phyloP scores from a whole-genome alignment of 2,113 vertebrate genomes.

The Perca flavescens region DNA sequence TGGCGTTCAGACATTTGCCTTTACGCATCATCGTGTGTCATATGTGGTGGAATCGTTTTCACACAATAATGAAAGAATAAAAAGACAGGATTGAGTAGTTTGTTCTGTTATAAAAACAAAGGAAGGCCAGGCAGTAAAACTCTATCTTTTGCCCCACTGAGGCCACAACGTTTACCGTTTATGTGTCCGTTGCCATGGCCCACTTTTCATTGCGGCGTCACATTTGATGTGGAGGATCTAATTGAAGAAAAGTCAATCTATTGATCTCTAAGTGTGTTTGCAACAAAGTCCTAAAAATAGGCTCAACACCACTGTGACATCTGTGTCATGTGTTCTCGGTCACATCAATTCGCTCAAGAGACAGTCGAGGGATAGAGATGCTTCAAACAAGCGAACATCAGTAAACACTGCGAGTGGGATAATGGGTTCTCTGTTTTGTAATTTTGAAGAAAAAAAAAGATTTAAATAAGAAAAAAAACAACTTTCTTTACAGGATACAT shows the following conservation, averaged over 20 bases:
- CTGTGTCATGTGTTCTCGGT: constrained; percentile 51
- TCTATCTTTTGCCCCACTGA: constrained; percentile 67
- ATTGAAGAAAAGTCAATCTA: constrained; percentile 87
- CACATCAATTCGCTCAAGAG: constrained; percentile 38
- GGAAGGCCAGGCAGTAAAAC: constrained; percentile 72
- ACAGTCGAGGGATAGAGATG: constrained; percentile 2
- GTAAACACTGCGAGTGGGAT: neutral
- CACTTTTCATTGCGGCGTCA: constrained; percentile 81
- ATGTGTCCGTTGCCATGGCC: constrained; percentile 84
- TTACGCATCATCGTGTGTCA: neutral
- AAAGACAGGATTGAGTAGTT: constrained; percentile 29
- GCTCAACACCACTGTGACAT: constrained; percentile 53
- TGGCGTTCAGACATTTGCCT: constrained; percentile 2
- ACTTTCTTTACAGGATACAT: neutral
- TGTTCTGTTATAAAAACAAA: constrained; percentile 62
- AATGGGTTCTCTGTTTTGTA: too few relatives aligned
- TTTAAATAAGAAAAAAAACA: neutral
- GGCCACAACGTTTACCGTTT: constrained; percentile 83
- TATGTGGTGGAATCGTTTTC: neutral
- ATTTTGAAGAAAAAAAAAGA: neutral
- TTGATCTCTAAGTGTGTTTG: constrained; percentile 71
- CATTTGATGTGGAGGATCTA: constrained; percentile 85
- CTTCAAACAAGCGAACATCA: constrained; percentile 5
- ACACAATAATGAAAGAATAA: constrained; percentile 57
- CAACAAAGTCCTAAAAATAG: constrained; percentile 71